Conservation (phyloP, 1,140 invertebrate species). For the Liolophura sinensis region DNA sequence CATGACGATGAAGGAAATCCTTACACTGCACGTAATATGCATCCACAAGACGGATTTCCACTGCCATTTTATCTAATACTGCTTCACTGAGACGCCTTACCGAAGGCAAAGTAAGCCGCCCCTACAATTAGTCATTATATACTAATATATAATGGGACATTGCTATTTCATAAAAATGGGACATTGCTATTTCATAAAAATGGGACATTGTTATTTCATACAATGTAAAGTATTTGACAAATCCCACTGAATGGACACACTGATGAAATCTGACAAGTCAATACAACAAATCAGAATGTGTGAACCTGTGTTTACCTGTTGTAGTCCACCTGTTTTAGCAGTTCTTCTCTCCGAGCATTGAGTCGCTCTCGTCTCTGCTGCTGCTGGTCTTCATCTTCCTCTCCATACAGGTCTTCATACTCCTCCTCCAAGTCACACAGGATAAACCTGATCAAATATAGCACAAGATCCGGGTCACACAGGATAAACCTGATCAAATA, state of each 20-base stretch:
- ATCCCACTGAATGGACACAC: background rate
- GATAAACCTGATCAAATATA: slow-evolving; percentile 42
- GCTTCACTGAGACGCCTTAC: too few species aligned
- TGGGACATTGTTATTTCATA: too few species aligned
- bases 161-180: too few species aligned
- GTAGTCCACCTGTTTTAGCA: slow-evolving; percentile 40
- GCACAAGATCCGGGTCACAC: background rate
- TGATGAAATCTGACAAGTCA: background rate
- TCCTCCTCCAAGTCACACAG: slow-evolving; percentile 49
- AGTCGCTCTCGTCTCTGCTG: slow-evolving; percentile 27
- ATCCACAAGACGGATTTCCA: too few species aligned
- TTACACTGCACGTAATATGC: too few species aligned
- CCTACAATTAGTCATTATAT: too few species aligned
- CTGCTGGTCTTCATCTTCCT: slow-evolving; percentile 34
- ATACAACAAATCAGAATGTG: background rate
- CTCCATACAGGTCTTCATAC: slow-evolving; percentile 42
- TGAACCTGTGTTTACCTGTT: slow-evolving; percentile 19
- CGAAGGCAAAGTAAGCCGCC: too few species aligned
- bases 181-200: too few species aligned
- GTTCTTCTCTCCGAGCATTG: slow-evolving; percentile 26
- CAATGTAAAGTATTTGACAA: too few species aligned
- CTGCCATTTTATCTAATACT: too few species aligned
- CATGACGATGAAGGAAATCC: too few species aligned
- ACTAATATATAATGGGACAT: too few species aligned
- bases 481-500: background rate